These are phyloP conservation scores for Calosoma granatense DNA, from an alignment of 1,140 invertebrate species.

Conservation along the genomic window DNA sequence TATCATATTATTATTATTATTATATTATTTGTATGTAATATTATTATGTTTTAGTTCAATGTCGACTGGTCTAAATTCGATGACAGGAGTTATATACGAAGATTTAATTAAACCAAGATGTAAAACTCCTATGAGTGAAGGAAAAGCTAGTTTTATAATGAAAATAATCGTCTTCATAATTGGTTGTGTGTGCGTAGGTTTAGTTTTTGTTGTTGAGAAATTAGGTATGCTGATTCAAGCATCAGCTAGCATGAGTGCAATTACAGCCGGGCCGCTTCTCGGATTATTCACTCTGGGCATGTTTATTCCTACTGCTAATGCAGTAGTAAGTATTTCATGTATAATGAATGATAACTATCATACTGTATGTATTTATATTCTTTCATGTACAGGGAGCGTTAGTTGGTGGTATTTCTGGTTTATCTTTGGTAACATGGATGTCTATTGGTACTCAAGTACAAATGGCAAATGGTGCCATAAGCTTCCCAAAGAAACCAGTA, in stretches of 20 bases:
- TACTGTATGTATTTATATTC: neutral
- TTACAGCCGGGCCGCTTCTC: conserved; percentile 62
- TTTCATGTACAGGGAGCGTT: conserved; percentile 56
- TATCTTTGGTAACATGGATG: conserved; percentile 69
- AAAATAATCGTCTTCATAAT: conserved; percentile 56
- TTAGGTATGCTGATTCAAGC: conserved; percentile 58
- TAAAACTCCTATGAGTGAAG: conserved; percentile 44
- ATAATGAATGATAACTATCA: neutral
- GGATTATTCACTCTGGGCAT: conserved; percentile 70
- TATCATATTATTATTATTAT: neutral
- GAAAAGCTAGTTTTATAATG: conserved; percentile 53
- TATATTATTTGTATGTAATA: conserved; percentile 4
- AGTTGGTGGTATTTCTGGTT: conserved; percentile 56
- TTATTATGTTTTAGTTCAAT: conserved; percentile 54
- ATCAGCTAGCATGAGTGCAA: conserved; percentile 52
- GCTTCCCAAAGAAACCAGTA: conserved; percentile 44
- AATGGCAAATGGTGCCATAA: conserved; percentile 51
- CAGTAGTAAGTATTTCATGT: conserved; percentile 40
- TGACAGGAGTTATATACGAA: conserved; percentile 72
- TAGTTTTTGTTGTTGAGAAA: conserved; percentile 60
- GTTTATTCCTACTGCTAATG: conserved; percentile 62
- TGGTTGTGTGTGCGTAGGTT: conserved; percentile 46
- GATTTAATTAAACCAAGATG: conserved; percentile 60
- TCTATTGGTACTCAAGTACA: conserved; percentile 73
- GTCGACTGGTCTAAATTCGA: conserved; percentile 68